A percentile compares a stretch with the other conserved stretches of the same genome.
These are phyloP conservation scores for Sussaba pulchella DNA, from an alignment of 2,888 invertebrate genomes.

Conservation along the genomic window DNA sequence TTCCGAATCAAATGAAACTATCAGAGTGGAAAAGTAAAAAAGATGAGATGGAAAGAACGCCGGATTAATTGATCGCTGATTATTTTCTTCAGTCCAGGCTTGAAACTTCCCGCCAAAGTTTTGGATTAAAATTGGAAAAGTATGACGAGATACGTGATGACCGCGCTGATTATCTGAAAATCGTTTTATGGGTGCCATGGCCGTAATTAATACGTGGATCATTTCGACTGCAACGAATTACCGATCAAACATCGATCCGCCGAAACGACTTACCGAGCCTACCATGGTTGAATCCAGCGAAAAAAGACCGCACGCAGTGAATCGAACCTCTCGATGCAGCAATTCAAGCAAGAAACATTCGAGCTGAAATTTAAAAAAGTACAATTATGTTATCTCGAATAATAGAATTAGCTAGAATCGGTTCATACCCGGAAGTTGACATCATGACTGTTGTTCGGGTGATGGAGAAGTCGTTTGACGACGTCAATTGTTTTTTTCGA, in stretches of 20 bases:
- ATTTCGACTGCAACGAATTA: background rate
- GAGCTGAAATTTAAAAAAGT: constrained; percentile 6
- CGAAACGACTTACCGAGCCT: constrained; percentile 69
- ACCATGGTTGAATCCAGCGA: constrained; percentile 74
- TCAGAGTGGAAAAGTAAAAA: too few relatives aligned
- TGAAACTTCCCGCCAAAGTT: too few relatives aligned
- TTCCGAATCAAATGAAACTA: too few relatives aligned
- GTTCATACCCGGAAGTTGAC: too few relatives aligned
- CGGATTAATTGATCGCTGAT: too few relatives aligned
- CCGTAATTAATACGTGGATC: background rate
- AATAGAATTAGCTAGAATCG: too few relatives aligned
- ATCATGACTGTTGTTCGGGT: too few relatives aligned
- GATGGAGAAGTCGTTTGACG: too few relatives aligned
- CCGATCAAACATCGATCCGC: too few relatives aligned
- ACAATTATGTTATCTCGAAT: too few relatives aligned
- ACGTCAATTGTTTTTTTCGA: too few relatives aligned
- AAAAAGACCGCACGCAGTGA: constrained; percentile 62
- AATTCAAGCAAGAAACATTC: constrained; percentile 33
- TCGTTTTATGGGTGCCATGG: background rate
- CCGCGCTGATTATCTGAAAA: constrained; percentile 52
- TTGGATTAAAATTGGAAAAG: constrained; percentile 44
- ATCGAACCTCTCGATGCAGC: constrained; percentile 35
- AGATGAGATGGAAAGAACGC: too few relatives aligned
- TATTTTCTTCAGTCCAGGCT: background rate
- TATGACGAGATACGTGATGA: constrained; percentile 50